Evolutionary conservation across 2,113 vertebrate genomes (phyloP).

Genomic region (Sinocyclocheilus anshuiensis): DNA sequence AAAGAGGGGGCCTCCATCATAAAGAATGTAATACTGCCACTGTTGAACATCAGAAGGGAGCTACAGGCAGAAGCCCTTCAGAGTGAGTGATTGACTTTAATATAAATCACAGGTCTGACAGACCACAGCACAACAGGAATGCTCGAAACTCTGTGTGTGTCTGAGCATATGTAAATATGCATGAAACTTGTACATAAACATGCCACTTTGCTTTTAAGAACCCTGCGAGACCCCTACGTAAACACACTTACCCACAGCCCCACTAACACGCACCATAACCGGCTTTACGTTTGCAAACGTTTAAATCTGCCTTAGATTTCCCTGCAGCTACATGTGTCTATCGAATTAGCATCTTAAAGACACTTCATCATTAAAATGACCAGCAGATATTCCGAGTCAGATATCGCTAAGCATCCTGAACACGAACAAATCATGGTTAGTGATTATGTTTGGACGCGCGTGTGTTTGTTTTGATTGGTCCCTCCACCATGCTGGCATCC

Average conservation of each 20-base stretch:
- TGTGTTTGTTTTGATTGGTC: conserved; percentile 48
- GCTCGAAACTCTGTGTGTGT: background rate
- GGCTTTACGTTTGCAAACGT: conserved; percentile 1
- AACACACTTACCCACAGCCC: background rate
- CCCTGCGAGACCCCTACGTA: background rate
- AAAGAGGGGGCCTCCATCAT: conserved; percentile 63
- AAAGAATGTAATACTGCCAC: conserved; percentile 64
- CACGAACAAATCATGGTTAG: conserved; percentile 33
- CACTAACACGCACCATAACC: background rate
- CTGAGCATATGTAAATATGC: conserved; percentile 13
- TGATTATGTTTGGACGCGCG: conserved; percentile 39
- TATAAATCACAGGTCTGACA: conserved; percentile 57
- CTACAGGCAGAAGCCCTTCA: conserved; percentile 49
- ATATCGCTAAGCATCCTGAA: conserved; percentile 3
- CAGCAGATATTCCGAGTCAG: conserved; percentile 23
- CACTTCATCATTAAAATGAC: conserved; percentile 21
- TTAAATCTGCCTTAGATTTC: background rate
- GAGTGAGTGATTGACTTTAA: conserved; percentile 59
- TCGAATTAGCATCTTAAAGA: conserved; percentile 26
- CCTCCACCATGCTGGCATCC: conserved; percentile 25
- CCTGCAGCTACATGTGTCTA: conserved; percentile 13
- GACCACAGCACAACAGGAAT: conserved; percentile 19
- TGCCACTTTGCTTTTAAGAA: conserved; percentile 33
- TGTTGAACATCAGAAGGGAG: conserved; percentile 62
- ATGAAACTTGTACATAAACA: conserved; percentile 36